Evolutionary conservation across 2,113 vertebrate species (phyloP).

Genomic region (Pseudorhombus dupliciocellatus): DNA sequence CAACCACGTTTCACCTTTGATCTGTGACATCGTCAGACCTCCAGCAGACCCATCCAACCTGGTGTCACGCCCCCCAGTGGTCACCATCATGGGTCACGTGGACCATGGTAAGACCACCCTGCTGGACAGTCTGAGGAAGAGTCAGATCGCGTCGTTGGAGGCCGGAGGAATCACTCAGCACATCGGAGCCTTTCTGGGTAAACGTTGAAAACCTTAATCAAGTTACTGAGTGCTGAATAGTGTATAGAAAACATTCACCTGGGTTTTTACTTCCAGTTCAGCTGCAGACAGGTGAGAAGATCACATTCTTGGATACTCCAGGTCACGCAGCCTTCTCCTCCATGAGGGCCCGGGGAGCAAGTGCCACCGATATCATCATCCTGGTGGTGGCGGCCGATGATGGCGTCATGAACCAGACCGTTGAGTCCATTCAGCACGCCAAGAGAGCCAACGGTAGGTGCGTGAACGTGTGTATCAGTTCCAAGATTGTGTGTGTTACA

Average conservation of each 20-base stretch:
- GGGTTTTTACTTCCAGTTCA: slow-evolving; percentile 79
- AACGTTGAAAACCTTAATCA: neutral
- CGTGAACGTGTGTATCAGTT: neutral
- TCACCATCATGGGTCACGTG: slow-evolving; percentile 98
- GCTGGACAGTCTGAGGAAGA: slow-evolving; percentile 92
- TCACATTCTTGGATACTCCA: slow-evolving; percentile 98
- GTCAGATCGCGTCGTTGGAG: slow-evolving; percentile 87
- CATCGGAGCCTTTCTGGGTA: slow-evolving; percentile 69
- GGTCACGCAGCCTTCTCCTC: slow-evolving; percentile 96
- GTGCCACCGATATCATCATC: slow-evolving; percentile 91
- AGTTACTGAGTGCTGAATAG: neutral
- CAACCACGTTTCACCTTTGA: neutral
- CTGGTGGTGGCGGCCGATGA: slow-evolving; percentile 96
- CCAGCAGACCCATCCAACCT: slow-evolving; percentile 83
- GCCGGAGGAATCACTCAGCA: slow-evolving; percentile 76
- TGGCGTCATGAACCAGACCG: slow-evolving; percentile 95
- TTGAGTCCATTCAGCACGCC: slow-evolving; percentile 93
- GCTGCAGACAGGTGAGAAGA: slow-evolving; percentile 91
- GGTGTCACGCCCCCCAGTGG: slow-evolving; percentile 85
- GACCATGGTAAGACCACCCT: slow-evolving; percentile 97
- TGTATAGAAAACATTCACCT: neutral
- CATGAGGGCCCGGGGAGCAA: slow-evolving; percentile 91
- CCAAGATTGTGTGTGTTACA: neutral
- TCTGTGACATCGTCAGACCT: slow-evolving; percentile 76
- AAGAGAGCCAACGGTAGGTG: slow-evolving; percentile 85